Evolutionary conservation across 1,140 invertebrate genomes (phyloP).

Genomic region (Planococcus citri): DNA sequence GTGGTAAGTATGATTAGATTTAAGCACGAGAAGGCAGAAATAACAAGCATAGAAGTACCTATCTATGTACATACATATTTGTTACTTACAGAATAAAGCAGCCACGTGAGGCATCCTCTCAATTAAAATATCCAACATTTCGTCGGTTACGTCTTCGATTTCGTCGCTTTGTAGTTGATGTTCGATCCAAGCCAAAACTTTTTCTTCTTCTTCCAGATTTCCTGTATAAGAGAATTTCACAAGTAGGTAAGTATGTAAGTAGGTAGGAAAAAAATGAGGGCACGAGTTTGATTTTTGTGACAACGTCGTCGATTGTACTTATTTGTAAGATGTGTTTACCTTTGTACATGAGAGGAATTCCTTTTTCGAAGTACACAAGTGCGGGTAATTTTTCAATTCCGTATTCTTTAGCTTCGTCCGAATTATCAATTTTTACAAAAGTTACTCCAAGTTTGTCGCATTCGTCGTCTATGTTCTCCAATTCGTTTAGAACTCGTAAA

Average conservation of each 20-base stretch:
- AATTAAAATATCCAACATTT: constrained; percentile 85
- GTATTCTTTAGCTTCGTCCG: constrained; percentile 77
- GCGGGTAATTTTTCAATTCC: constrained; percentile 76
- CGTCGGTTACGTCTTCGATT: constrained; percentile 87
- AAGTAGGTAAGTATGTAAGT: background rate
- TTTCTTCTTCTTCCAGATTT: constrained; percentile 80
- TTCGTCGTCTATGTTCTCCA: constrained; percentile 92
- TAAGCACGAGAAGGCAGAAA: constrained; percentile 24
- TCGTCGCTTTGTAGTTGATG: constrained; percentile 75
- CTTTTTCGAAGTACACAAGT: constrained; percentile 81
- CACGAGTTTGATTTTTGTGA: no score
- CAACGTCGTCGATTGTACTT: no score
- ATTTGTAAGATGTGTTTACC: constrained; percentile 36
- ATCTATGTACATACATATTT: background rate
- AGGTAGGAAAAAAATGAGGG: background rate
- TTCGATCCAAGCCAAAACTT: constrained; percentile 75
- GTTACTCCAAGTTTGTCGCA: constrained; percentile 74
- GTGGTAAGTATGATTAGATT: constrained; percentile 34
- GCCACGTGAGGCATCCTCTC: constrained; percentile 76
- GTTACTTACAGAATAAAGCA: constrained; percentile 69
- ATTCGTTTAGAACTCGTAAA: constrained; percentile 67
- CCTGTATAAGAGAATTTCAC: constrained; percentile 30
- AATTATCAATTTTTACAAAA: constrained; percentile 87
- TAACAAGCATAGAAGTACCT: background rate
- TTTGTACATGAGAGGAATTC: constrained; percentile 74